A percentile compares a stretch with the other conserved stretches of the same genome.
phyloP scores from a whole-genome alignment of 2,888 invertebrate species.

The Phyllotreta striolata region DNA sequence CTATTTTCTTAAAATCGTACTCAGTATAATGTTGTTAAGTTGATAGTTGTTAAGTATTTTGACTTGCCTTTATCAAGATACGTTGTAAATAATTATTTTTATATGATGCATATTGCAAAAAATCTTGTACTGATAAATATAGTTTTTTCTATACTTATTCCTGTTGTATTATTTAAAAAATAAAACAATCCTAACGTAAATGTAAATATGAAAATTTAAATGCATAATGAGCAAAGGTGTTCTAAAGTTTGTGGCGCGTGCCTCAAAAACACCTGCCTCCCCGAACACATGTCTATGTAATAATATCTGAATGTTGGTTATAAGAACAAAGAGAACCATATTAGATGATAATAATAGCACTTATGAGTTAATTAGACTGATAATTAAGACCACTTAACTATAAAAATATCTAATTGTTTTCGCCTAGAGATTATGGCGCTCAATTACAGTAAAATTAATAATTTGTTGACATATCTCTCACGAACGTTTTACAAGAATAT shows the following conservation, averaged over 20 bases:
- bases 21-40: conserved; percentile 38
- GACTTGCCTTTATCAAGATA: conserved; percentile 28
- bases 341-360: not conserved
- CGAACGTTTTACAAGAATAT: too few relatives aligned
- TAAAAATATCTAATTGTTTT: too few relatives aligned
- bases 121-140: conserved; percentile 38
- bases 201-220: conserved; percentile 46
- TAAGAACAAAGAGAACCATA: conserved; percentile 21
- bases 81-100: conserved; percentile 44
- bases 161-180: conserved; percentile 7
- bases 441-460: too few relatives aligned
- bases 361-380: too few relatives aligned
- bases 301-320: conserved; percentile 22
- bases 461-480: too few relatives aligned
- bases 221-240: conserved; percentile 54
- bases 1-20: conserved; percentile 39
- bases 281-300: conserved; percentile 52
- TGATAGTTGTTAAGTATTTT: conserved; percentile 37
- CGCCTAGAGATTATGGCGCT: too few relatives aligned
- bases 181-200: too few relatives aligned
- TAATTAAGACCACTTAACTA: too few relatives aligned
- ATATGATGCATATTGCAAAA: conserved; percentile 40
- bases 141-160: conserved; percentile 21
- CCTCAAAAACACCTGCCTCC: conserved; percentile 43
- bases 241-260: conserved; percentile 53